Evolutionary conservation across 2,797 vertebrate species (phyloP).

Genomic region (Gambelia wislizenii): DNA sequence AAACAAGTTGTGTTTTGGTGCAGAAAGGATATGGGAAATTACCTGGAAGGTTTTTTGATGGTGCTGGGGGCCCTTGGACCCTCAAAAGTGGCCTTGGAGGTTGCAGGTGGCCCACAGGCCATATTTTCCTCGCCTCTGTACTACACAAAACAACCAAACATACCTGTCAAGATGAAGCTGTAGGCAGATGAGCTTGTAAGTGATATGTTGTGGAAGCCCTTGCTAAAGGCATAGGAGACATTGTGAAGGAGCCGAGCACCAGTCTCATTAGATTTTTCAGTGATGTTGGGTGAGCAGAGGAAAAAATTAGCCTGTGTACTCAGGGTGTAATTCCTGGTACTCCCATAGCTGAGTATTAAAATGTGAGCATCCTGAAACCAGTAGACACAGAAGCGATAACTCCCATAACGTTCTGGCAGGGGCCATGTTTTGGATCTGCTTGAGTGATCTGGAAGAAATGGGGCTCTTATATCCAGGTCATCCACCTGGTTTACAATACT

Average conservation of each 20-base stretch:
- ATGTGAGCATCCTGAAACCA: constrained; percentile 61
- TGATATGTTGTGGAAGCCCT: constrained; percentile 68
- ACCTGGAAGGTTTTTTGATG: neutral
- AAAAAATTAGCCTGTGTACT: constrained; percentile 38
- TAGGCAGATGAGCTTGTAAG: constrained; percentile 31
- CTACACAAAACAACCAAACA: neutral
- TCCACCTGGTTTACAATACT: constrained; percentile 65
- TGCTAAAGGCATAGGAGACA: constrained; percentile 64
- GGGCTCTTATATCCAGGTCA: constrained; percentile 53
- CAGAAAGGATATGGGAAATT: too few species aligned
- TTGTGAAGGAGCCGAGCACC: constrained; percentile 15
- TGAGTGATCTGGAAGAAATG: constrained; percentile 49
- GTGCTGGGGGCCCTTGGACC: too few species aligned
- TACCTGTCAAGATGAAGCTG: constrained; percentile 68
- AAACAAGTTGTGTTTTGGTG: too few species aligned
- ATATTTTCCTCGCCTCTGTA: neutral
- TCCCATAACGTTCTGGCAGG: constrained; percentile 63
- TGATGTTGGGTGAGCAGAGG: constrained; percentile 49
- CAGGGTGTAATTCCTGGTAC: constrained; percentile 7
- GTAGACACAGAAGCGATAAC: constrained; percentile 81
- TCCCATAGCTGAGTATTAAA: constrained; percentile 71
- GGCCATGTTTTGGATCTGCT: rapidly evolving
- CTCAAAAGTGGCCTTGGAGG: too few species aligned
- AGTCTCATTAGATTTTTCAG: rapidly evolving
- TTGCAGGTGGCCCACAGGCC: too few species aligned